Percentiles rank a stretch among this genome's conserved stretches.
phyloP scores from a whole-genome alignment of 2,888 invertebrate genomes.

The Perizoma flavofasciatum region DNA sequence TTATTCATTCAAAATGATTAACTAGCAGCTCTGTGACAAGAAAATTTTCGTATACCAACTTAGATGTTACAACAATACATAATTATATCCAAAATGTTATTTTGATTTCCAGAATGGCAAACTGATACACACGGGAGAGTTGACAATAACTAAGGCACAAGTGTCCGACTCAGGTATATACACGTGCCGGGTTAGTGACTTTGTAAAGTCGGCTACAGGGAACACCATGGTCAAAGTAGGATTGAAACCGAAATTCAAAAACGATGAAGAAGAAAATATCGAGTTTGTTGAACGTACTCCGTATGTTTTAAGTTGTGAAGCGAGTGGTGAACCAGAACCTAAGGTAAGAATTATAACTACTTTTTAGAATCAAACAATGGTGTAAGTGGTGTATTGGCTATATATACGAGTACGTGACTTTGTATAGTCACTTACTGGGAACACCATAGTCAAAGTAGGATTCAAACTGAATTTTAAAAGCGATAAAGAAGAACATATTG shows the following conservation, averaged over 20 bases:
- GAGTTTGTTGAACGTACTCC: slow-evolving; percentile 37
- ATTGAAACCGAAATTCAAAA: slow-evolving; percentile 49
- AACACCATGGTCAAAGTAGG: slow-evolving; percentile 48
- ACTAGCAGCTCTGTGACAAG: too few relatives aligned
- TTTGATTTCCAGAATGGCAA: slow-evolving; percentile 44
- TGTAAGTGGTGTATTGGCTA: too few relatives aligned
- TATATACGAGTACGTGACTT: slow-evolving; percentile 53
- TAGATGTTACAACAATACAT: too few relatives aligned
- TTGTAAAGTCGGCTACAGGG: slow-evolving; percentile 38
- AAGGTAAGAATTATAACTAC: slow-evolving; percentile 40
- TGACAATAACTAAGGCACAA: slow-evolving; percentile 42
- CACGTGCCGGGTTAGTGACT: slow-evolving; percentile 56
- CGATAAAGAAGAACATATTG: slow-evolving; percentile 40
- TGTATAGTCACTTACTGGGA: slow-evolving; percentile 37
- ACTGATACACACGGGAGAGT: slow-evolving; percentile 36
- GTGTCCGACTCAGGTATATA: slow-evolving; percentile 53
- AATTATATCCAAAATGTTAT: neutral
- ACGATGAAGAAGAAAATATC: slow-evolving; percentile 39
- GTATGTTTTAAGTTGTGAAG: slow-evolving; percentile 48
- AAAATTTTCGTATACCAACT: too few relatives aligned
- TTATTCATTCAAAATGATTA: too few relatives aligned
- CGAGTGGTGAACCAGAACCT: slow-evolving; percentile 48
- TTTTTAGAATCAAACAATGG: too few relatives aligned
- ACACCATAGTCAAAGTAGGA: slow-evolving; percentile 49
- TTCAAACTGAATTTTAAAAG: slow-evolving; percentile 48